Percentiles rank a stretch among this genome's conserved stretches.
These are phyloP conservation scores for Meghimatium bilineatum DNA, from an alignment of 2,888 invertebrate genomes.

Conservation along the genomic window DNA sequence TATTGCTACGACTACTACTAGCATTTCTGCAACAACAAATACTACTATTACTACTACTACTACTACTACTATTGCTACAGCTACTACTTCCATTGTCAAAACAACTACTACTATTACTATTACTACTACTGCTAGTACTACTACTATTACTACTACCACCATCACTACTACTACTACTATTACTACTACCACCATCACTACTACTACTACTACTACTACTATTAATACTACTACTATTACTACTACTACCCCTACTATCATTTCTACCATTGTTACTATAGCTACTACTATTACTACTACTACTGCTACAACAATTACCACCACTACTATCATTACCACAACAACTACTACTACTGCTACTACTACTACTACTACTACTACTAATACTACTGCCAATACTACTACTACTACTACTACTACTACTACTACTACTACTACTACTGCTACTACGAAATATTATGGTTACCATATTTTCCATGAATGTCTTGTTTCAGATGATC, in stretches of 20 bases:
- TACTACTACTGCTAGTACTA: slow-evolving; percentile 22
- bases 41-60: no score
- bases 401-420: no score
- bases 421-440: no score
- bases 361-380: no score
- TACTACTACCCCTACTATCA: no score
- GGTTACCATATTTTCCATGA: neutral
- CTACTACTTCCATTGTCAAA: slow-evolving; percentile 7
- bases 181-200: neutral
- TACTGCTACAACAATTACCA: slow-evolving; percentile 6
- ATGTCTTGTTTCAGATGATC: slow-evolving; percentile 18
- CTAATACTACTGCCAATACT: no score
- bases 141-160: slow-evolving; percentile 8
- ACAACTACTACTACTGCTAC: neutral
- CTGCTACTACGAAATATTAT: neutral
- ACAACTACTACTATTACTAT: slow-evolving; percentile 23
- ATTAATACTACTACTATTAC: no score
- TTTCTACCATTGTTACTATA: neutral
- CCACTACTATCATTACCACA: neutral
- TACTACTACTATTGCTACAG: slow-evolving; percentile 6
- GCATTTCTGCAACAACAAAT: no score
- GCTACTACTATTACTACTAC: slow-evolving; percentile 28
- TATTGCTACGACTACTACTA: no score
- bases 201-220: no score
- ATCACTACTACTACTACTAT: neutral